Percentiles rank a stretch among this genome's conserved stretches.
phyloP scores from a whole-genome alignment of 1,140 invertebrate genomes.

The Rhagoletis pomonella region DNA sequence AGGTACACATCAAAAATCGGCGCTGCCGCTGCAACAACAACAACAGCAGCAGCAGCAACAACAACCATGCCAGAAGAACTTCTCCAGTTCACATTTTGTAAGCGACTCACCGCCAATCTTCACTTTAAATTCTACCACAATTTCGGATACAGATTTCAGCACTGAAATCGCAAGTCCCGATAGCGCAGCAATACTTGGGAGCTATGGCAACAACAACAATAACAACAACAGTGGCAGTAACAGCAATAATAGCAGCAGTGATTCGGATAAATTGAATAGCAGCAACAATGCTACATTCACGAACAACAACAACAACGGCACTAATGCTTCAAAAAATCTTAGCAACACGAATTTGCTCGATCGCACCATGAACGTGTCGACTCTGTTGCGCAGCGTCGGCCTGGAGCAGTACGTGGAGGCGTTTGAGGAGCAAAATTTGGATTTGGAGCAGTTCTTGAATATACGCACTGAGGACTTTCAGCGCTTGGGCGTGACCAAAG shows the following conservation, averaged over 20 bases:
- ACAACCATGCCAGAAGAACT: background rate
- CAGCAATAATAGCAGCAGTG: background rate
- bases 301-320: background rate
- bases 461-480: background rate
- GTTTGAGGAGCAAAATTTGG: constrained; percentile 34
- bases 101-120: constrained; percentile 31
- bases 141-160: constrained; percentile 17
- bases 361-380: constrained; percentile 27
- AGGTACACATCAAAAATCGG: background rate
- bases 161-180: background rate
- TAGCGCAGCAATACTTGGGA: constrained; percentile 25
- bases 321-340: background rate
- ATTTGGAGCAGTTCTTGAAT: constrained; percentile 39
- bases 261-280: background rate
- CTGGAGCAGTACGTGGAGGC: background rate
- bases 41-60: background rate
- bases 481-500: background rate
- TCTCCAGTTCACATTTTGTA: background rate
- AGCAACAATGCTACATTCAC: constrained; percentile 25
- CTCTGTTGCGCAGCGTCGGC: constrained; percentile 16
- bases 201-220: background rate
- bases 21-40: background rate
- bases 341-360: constrained; percentile 32
- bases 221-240: background rate
- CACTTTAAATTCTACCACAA: background rate